Percentiles rank a stretch among this genome's conserved stretches.
These are phyloP conservation scores for Ophion ventricosus DNA, from an alignment of 2,888 invertebrate species.

Conservation along the genomic window DNA sequence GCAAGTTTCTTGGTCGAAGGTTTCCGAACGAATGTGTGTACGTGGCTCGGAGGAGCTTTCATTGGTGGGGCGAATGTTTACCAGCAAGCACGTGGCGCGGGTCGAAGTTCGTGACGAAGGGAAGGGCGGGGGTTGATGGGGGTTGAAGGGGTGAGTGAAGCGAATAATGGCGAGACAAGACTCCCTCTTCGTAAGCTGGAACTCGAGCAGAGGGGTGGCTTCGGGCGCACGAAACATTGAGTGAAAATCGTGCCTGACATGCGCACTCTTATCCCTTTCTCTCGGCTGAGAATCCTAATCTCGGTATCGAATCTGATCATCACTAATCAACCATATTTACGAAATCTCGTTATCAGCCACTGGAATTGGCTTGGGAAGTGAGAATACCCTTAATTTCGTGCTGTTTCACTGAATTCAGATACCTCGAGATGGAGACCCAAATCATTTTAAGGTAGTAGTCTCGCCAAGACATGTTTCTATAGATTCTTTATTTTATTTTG, in stretches of 20 bases:
- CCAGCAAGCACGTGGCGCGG: conserved; percentile 62
- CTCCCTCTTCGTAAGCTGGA: conserved; percentile 14
- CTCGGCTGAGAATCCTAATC: background rate
- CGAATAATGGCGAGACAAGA: conserved; percentile 29
- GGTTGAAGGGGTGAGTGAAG: conserved; percentile 32
- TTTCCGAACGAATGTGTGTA: conserved; percentile 42
- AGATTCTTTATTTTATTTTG: no score
- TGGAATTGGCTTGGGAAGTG: background rate
- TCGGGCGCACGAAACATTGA: conserved; percentile 28
- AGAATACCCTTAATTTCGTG: background rate
- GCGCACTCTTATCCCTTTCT: conserved; percentile 23
- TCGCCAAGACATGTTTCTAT: no score
- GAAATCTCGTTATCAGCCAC: background rate
- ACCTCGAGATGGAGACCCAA: background rate
- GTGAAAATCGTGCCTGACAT: conserved; percentile 25
- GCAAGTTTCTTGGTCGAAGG: conserved; percentile 52
- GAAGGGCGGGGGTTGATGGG: conserved; percentile 44
- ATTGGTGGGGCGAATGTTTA: conserved; percentile 52
- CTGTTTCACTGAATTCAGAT: background rate
- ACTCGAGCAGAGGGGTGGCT: conserved; percentile 3
- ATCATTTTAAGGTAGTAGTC: background rate
- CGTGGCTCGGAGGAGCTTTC: conserved; percentile 22
- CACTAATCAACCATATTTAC: background rate
- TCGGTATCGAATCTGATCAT: background rate
- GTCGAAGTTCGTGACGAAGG: conserved; percentile 55